A percentile compares a stretch with the other conserved stretches of the same genome.
Evolutionary conservation across 2,797 vertebrate species (phyloP).

Genomic region (Mionectes olivaceus): DNA sequence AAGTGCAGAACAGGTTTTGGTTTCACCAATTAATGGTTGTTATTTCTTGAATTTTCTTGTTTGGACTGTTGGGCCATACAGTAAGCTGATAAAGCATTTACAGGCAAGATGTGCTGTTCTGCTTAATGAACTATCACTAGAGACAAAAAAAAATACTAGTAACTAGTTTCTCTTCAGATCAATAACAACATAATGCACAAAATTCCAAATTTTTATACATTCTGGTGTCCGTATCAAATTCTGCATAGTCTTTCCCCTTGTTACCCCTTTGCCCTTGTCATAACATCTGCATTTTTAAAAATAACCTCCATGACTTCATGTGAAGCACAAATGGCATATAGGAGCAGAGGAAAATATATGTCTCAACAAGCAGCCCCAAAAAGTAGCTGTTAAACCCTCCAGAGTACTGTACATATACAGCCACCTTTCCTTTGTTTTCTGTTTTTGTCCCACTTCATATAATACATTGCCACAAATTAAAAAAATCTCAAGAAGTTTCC

Average conservation of each 20-base stretch:
- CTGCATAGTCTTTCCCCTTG: not conserved
- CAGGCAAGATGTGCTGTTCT: constrained; percentile 19
- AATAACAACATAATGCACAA: not conserved
- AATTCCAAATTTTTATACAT: not conserved
- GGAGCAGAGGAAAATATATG: not conserved
- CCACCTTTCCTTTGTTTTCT: not conserved
- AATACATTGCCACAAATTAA: not conserved
- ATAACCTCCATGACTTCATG: not conserved
- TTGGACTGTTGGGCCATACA: not conserved
- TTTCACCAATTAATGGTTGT: constrained; percentile 3
- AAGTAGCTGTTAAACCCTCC: not conserved
- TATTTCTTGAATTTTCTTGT: constrained; percentile 17
- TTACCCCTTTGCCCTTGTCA: not conserved
- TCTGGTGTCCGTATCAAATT: not conserved
- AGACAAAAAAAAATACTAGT: not conserved
- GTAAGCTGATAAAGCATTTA: not conserved
- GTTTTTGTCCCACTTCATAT: not conserved
- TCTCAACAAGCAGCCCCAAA: not conserved
- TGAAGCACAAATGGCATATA: not conserved
- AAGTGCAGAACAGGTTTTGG: constrained; percentile 29
- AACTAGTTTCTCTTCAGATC: not conserved
- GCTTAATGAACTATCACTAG: constrained; percentile 4
- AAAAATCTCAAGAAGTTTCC: not conserved
- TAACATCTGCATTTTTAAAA: not conserved
- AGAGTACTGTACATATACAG: not conserved